Conservation (phyloP, 2,113 vertebrate species). For the Pelodiscus sinensis region DNA sequence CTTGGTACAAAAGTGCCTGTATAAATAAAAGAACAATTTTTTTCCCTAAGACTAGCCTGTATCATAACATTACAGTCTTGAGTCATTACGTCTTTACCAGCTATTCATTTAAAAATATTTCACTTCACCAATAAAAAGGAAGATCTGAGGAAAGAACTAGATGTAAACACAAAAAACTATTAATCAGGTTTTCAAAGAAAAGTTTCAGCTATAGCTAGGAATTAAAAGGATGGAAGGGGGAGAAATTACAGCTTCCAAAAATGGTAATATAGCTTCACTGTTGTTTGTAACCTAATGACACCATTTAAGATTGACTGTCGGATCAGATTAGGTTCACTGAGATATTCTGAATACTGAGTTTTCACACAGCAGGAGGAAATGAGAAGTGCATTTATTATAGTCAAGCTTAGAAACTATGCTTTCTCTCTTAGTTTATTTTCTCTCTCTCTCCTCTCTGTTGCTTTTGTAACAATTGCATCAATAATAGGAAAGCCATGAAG, state of each 20-base stretch:
- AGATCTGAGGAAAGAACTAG: background rate
- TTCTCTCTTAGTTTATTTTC: background rate
- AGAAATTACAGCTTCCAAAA: conserved; percentile 8
- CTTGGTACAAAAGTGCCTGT: background rate
- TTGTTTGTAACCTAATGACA: conserved; percentile 50
- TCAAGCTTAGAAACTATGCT: conserved; percentile 23
- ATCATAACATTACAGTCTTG: background rate
- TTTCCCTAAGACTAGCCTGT: background rate
- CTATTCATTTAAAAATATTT: background rate
- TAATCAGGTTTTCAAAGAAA: background rate
- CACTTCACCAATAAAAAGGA: background rate
- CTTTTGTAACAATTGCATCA: conserved; percentile 42
- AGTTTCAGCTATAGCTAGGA: background rate
- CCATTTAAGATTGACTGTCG: conserved; percentile 67
- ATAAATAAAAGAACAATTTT: background rate
- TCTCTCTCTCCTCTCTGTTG: background rate
- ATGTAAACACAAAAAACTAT: background rate
- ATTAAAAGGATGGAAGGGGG: conserved; percentile 29
- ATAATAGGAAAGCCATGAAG: background rate
- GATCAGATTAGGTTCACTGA: conserved; percentile 56
- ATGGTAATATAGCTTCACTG: background rate
- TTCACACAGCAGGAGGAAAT: conserved; percentile 40
- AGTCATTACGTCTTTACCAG: background rate
- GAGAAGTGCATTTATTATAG: conserved; percentile 42
- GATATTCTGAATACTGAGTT: conserved; percentile 52